Evolutionary conservation across 2,888 invertebrate species (phyloP).

Genomic region (Mimachlamys varia): DNA sequence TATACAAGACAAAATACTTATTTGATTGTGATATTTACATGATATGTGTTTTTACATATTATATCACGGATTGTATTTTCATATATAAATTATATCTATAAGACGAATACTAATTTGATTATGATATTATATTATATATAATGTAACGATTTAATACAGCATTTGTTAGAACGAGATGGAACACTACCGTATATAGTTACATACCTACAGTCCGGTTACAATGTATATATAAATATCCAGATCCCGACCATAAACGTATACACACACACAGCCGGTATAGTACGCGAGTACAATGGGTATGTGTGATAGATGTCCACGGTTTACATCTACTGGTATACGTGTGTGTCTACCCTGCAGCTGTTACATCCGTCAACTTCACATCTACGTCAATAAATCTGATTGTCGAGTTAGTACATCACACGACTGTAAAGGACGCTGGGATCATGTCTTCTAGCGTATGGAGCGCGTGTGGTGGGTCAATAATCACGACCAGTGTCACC

Average conservation of each 20-base stretch:
- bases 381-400: slow-evolving; percentile 18
- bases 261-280: neutral
- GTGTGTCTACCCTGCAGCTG: slow-evolving; percentile 7
- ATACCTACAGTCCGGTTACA: neutral
- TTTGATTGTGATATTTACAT: too few species aligned
- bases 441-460: too few species aligned
- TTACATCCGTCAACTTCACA: neutral
- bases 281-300: neutral
- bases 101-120: too few species aligned
- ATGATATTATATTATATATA: too few species aligned
- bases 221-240: neutral
- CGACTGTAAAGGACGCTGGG: neutral
- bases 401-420: neutral
- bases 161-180: too few species aligned
- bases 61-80: too few species aligned
- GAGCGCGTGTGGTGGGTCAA: neutral
- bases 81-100: too few species aligned
- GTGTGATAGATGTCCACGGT: neutral
- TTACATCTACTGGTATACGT: neutral
- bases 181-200: neutral
- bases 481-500: neutral
- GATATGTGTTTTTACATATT: too few species aligned
- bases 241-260: neutral
- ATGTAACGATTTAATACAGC: too few species aligned
- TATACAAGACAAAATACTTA: too few species aligned